A percentile compares a stretch with the other conserved stretches of the same genome.
phyloP scores from a whole-genome alignment of 2,888 invertebrate genomes.

The Drosophila macrospina region DNA sequence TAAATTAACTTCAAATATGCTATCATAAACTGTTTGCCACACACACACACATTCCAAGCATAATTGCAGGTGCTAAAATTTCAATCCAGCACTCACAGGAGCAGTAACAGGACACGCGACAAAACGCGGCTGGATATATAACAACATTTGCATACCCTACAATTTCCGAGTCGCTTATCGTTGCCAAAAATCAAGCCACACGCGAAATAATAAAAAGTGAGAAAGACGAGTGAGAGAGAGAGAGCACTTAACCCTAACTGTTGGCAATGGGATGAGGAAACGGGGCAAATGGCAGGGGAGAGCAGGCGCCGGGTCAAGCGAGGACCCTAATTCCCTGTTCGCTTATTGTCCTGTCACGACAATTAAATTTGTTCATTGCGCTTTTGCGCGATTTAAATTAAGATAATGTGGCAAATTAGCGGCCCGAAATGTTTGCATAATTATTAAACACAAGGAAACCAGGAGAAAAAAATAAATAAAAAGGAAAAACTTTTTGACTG shows the following conservation, averaged over 20 bases:
- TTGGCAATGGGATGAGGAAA: constrained; percentile 2
- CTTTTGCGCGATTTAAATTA: constrained; percentile 80
- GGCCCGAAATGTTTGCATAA: constrained; percentile 79
- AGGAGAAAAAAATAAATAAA: not conserved
- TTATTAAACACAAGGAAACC: constrained; percentile 50
- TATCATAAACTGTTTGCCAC: constrained; percentile 64
- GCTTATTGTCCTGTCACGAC: constrained; percentile 77
- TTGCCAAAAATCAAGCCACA: constrained; percentile 72
- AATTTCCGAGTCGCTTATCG: constrained; percentile 73
- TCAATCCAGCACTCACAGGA: constrained; percentile 46
- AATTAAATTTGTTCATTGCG: constrained; percentile 73
- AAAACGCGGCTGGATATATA: constrained; percentile 26
- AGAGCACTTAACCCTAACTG: constrained; percentile 56
- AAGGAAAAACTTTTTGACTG: constrained; percentile 53
- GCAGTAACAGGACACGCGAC: constrained; percentile 62
- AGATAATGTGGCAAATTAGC: constrained; percentile 84
- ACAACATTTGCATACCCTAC: constrained; percentile 77
- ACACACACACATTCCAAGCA: constrained; percentile 54
- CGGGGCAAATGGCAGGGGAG: not conserved
- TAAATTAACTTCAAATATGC: constrained; percentile 69
- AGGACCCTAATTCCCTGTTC: constrained; percentile 70
- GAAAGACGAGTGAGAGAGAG: too few relatives aligned
- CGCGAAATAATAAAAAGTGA: constrained; percentile 42
- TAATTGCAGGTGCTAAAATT: constrained; percentile 74
- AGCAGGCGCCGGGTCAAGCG: constrained; percentile 27